A percentile compares a stretch with the other conserved stretches of the same genome.
Conservation (phyloP, 2,888 invertebrate genomes). For the Oscheius myriophilus region DNA sequence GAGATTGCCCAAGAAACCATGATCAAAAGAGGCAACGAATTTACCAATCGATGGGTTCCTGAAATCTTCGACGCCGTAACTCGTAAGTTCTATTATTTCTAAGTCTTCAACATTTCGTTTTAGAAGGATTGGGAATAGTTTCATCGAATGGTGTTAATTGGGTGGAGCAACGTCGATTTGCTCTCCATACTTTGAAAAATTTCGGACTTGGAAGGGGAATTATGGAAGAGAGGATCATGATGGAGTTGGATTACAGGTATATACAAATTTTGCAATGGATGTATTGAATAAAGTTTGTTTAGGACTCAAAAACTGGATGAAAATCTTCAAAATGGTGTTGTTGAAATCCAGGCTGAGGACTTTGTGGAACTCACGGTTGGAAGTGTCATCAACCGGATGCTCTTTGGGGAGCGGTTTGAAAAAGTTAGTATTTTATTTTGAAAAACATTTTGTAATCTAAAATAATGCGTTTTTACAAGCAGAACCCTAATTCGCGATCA, state of each 20-base stretch:
- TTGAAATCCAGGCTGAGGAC: background rate
- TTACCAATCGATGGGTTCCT: background rate
- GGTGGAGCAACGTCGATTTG: constrained; percentile 17
- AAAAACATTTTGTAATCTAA: too few relatives aligned
- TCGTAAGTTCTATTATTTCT: background rate
- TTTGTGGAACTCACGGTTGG: constrained; percentile 7
- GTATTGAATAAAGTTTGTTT: background rate
- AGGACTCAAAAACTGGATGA: background rate
- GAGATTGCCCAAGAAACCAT: background rate
- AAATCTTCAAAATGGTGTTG: background rate
- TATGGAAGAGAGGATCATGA: constrained; percentile 19
- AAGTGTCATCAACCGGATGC: constrained; percentile 7
- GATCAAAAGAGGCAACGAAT: background rate
- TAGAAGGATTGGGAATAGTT: constrained; percentile 2
- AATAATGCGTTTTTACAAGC: too few relatives aligned
- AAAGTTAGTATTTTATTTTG: background rate
- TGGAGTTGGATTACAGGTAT: background rate
- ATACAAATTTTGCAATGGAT: background rate
- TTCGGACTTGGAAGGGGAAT: constrained; percentile 9
- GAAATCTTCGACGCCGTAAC: background rate
- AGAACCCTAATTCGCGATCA: too few relatives aligned
- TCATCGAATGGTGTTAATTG: constrained; percentile 2
- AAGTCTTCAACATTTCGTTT: background rate
- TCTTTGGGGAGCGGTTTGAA: constrained; percentile 14
- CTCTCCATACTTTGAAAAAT: constrained; percentile 1